phyloP scores from a whole-genome alignment of 2,888 invertebrate species.

The Zele albiditarsus region DNA sequence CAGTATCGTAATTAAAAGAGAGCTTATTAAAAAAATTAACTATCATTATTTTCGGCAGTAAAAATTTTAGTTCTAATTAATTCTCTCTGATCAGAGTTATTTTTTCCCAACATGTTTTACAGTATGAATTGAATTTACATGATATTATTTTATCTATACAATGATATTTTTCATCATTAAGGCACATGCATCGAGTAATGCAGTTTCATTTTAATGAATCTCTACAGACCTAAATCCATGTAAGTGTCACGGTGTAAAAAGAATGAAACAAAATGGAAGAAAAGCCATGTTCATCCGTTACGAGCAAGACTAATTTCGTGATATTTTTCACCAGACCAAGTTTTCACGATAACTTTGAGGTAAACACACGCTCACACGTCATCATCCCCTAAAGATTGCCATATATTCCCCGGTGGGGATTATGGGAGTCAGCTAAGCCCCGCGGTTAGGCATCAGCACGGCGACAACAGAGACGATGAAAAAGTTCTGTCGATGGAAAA shows the following conservation, averaged over 20 bases:
- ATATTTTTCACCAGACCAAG: conserved; percentile 63
- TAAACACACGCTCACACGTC: conserved; percentile 27
- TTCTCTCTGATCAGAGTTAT: too few species aligned
- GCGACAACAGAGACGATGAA: background rate
- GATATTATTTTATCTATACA: background rate
- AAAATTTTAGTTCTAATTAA: too few species aligned
- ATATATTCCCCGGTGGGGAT: conserved; percentile 67
- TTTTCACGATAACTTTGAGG: conserved; percentile 60
- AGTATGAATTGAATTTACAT: too few species aligned
- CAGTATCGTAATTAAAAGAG: too few species aligned
- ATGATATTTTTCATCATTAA: background rate
- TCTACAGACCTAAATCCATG: background rate
- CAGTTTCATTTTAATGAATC: background rate
- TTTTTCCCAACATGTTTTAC: too few species aligned
- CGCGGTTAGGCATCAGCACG: conserved; percentile 51
- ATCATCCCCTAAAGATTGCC: conserved; percentile 48
- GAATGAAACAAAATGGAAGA: conserved; percentile 3
- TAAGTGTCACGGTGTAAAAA: background rate
- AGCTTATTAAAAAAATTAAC: background rate
- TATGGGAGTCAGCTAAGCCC: conserved; percentile 68
- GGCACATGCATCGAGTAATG: too few species aligned
- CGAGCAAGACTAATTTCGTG: conserved; percentile 59
- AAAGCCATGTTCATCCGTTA: background rate
- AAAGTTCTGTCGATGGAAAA: conserved; percentile 35
- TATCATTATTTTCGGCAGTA: conserved; percentile 34